Evolutionary conservation across 1,140 invertebrate species (phyloP), one percentile per base, ranked within the genome.

Genomic region (Probaryconus sp.): DNA sequence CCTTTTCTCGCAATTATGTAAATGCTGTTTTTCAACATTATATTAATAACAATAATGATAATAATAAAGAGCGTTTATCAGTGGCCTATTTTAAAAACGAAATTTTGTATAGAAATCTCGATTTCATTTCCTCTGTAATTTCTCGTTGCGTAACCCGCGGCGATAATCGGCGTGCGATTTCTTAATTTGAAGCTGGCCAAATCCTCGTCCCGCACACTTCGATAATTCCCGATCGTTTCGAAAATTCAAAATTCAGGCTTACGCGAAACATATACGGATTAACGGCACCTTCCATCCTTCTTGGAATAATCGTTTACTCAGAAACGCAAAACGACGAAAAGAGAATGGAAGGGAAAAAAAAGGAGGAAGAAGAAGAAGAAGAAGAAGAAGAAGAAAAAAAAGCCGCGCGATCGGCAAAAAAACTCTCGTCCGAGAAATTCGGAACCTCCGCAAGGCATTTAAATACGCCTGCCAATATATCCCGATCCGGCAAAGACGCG

Each of bases 231-330:
- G 30, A 40, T 42, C 5, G 48, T 53, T 72, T 63, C 42, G 42
- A 53, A 63, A 71, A 71, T 63, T 7, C 68, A 26, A 63, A 63
- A 55, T 35, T 53, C 24, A 71, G 20, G 31, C 21, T 56, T 56
- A 28, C 26, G 21, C 6, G 40, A n/a, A 14, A 14, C 40, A 24
- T 21, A 13, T 13, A 9, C 31, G 43, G 58, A 64, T 65, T 72
- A 65, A 72, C 53, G 60, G 60, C 53, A 51, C n/a, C 42, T 53
- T 37, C 31, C 9, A 37, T 45, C 64, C 64, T 75, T 69, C 64
- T 58, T 14, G 45, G 72, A 75, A 75, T 37, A 30, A 65, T 69
- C 72, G 51, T 45, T 63, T 68, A 24, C 64, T 13, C 17, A 50
- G 64, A 68, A 74, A 33, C 53, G 45, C 37, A 56, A 75, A 64